Percentiles rank a stretch among this genome's conserved stretches.
Conservation (phyloP, 2,113 vertebrate species). For the Catharus minimus region DNA sequence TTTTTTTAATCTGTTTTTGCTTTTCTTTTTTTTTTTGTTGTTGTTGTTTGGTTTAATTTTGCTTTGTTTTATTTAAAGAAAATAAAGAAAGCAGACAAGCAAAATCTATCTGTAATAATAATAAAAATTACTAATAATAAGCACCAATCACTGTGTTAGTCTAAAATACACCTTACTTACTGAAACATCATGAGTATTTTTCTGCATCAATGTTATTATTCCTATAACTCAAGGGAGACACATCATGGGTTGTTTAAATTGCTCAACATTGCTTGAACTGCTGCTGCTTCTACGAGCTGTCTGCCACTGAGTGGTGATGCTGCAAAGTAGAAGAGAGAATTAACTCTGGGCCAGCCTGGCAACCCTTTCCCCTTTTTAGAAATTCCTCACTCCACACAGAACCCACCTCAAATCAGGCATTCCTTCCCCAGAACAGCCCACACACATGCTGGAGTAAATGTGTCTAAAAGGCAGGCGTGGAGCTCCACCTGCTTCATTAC, state of each 20-base stretch:
- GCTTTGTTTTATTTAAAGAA: background rate
- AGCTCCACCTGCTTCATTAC: background rate
- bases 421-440: background rate
- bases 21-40: background rate
- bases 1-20: background rate
- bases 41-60: background rate
- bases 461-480: rapidly evolving
- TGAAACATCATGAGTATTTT: background rate
- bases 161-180: background rate
- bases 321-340: background rate
- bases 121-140: background rate
- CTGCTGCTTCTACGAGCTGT: background rate
- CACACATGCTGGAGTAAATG: background rate
- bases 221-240: background rate
- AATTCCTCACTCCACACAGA: background rate
- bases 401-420: background rate
- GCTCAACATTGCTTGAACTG: background rate
- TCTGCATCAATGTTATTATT: background rate
- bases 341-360: background rate
- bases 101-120: background rate
- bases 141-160: background rate
- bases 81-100: background rate
- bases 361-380: background rate
- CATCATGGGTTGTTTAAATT: background rate
- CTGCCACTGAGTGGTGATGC: background rate